Conservation (phyloP, 2,797 vertebrate genomes). For the Chelidonichthys spinosus region DNA sequence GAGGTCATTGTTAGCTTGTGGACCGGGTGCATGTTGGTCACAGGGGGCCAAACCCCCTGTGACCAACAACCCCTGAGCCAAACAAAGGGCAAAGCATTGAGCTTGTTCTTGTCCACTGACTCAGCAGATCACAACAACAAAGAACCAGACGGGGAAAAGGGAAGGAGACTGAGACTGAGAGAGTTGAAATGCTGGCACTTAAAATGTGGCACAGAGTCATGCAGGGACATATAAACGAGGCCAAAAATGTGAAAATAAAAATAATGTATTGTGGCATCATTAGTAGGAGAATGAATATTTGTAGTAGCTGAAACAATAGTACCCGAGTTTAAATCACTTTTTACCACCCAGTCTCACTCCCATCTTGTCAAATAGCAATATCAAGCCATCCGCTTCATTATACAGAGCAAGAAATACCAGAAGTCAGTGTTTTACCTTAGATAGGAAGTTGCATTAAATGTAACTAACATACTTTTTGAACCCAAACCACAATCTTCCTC, state of each 20-base stretch:
- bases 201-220: slow-evolving; percentile 29
- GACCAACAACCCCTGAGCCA: no score
- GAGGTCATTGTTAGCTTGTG: slow-evolving; percentile 37
- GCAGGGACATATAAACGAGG: neutral
- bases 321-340: neutral
- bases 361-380: neutral
- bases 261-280: neutral
- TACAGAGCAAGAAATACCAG: neutral
- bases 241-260: neutral
- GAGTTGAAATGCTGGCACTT: slow-evolving; percentile 9
- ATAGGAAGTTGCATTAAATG: no score
- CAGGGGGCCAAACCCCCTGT: no score
- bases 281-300: neutral
- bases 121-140: slow-evolving; percentile 37
- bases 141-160: neutral
- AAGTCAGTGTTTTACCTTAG: no score
- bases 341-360: neutral
- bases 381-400: neutral
- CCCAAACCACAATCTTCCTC: neutral
- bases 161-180: neutral
- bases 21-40: slow-evolving; percentile 34
- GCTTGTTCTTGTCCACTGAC: slow-evolving; percentile 38
- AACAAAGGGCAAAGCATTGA: slow-evolving; percentile 41
- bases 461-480: neutral
- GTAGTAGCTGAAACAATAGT: neutral